Conservation (phyloP, 2,113 vertebrate genomes). For the Alethe diademata region DNA sequence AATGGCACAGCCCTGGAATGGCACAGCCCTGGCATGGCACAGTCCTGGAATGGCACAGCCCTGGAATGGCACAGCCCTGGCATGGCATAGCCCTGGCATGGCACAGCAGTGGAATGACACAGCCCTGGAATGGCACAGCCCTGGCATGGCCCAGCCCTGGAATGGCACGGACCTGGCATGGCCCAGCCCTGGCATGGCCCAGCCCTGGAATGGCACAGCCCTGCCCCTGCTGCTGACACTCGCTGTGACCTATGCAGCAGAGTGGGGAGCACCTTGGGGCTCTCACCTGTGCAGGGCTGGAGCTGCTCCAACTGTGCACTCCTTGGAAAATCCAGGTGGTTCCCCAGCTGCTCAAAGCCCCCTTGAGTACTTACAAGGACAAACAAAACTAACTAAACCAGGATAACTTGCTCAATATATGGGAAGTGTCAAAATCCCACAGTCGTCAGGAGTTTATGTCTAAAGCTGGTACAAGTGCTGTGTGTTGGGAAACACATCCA, state of each 20-base stretch:
- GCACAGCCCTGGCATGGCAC: too few species aligned
- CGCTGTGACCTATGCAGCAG: not conserved
- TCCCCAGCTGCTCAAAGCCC: not conserved
- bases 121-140: not conserved
- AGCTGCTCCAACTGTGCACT: fast-evolving
- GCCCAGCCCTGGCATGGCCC: not conserved
- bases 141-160: not conserved
- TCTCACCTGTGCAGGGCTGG: not conserved
- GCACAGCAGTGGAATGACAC: not conserved
- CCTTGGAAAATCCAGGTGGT: fast-evolving
- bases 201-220: not conserved
- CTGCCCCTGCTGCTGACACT: not conserved
- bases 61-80: too few species aligned
- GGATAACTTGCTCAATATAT: not conserved
- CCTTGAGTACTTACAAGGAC: fast-evolving
- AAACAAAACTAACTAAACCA: not conserved
- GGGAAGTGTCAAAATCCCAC: not conserved
- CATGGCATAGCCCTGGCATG: too few species aligned
- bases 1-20: too few species aligned
- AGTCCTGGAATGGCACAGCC: too few species aligned
- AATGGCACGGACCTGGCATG: not conserved
- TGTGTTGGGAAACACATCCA: not conserved
- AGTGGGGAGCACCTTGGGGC: not conserved
- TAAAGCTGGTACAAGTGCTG: not conserved
- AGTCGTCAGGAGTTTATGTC: not conserved